Conservation (phyloP, 2,888 invertebrate species). For the Congeria kusceri region DNA sequence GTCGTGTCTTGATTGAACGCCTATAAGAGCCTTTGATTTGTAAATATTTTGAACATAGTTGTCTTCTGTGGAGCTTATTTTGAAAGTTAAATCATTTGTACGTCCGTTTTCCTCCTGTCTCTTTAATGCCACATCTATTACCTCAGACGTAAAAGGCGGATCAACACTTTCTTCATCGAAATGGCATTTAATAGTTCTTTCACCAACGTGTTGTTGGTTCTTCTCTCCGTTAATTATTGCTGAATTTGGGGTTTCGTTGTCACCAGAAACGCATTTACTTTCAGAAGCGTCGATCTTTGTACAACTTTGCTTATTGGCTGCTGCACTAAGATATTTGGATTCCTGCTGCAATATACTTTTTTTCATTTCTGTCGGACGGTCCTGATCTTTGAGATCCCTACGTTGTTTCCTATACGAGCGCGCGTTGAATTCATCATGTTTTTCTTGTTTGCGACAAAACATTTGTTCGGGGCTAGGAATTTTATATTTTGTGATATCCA, state of each 20-base stretch:
- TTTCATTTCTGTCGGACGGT: no score
- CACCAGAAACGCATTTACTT: no score
- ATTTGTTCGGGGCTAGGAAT: conserved; percentile 8
- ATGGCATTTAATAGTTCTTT: not conserved
- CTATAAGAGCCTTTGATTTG: conserved; percentile 27
- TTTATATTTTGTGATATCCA: conserved; percentile 41
- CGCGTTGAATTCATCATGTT: not conserved
- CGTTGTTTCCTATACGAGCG: no score
- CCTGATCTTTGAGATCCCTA: no score
- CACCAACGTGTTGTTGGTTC: not conserved
- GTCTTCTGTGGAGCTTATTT: conserved; percentile 59
- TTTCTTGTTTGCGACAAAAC: not conserved
- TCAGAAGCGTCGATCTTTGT: not conserved
- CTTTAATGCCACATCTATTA: not conserved
- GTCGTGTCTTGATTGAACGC: not conserved
- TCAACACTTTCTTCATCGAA: not conserved
- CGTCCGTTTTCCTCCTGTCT: not conserved
- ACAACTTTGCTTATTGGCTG: no score
- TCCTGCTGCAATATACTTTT: no score
- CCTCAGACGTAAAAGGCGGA: not conserved
- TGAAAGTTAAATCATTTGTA: conserved; percentile 29
- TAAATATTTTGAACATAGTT: conserved; percentile 53
- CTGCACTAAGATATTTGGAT: no score
- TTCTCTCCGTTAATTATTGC: not conserved
- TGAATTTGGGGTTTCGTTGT: not conserved